Conservation (phyloP, 2,797 vertebrate species). For the Sebastes matsubarae region DNA sequence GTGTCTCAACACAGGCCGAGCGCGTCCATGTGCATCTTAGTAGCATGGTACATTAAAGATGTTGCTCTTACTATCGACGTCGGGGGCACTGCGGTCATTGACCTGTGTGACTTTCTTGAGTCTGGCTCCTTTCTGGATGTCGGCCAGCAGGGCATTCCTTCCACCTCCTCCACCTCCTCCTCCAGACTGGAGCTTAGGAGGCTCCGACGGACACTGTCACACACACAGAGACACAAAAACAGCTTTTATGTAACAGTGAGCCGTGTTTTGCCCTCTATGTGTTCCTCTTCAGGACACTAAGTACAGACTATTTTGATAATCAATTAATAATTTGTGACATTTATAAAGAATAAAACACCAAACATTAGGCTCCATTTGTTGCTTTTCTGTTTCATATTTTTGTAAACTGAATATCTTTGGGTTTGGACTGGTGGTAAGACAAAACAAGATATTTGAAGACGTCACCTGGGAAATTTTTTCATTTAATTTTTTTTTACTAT, state of each 20-base stretch:
- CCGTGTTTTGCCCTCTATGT: neutral
- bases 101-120: constrained; percentile 90
- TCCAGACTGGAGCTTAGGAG: constrained; percentile 68
- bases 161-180: constrained; percentile 81
- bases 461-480: too few species aligned
- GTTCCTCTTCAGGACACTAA: neutral
- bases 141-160: constrained; percentile 89
- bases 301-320: neutral
- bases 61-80: constrained; percentile 87
- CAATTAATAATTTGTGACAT: neutral
- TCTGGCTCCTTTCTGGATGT: constrained; percentile 93
- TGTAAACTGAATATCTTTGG: neutral
- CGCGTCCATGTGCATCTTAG: neutral
- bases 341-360: neutral
- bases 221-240: constrained; percentile 11
- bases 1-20: neutral
- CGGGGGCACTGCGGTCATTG: constrained; percentile 92
- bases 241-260: neutral
- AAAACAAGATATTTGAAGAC: neutral
- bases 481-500: too few species aligned
- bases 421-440: neutral
- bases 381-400: neutral
- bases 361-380: neutral
- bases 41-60: neutral
- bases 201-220: constrained; percentile 57